phyloP scores from a whole-genome alignment of 1,140 invertebrate species.

The Chironomus striatipennis region DNA sequence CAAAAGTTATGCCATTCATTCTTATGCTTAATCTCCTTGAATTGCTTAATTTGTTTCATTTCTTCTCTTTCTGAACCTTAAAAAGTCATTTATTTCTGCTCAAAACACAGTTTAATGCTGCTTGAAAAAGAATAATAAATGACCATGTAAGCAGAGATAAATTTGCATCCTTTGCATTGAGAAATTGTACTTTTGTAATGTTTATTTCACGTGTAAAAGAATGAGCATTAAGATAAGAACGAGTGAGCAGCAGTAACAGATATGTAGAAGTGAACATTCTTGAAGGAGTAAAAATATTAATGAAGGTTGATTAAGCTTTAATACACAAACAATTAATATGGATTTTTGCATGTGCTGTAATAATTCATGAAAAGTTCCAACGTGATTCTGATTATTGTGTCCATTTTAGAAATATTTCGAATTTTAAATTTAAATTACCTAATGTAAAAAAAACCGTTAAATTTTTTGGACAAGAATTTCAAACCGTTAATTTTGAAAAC shows the following conservation, averaged over 20 bases:
- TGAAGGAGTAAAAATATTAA: background rate
- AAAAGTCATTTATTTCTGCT: background rate
- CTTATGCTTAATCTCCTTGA: too few relatives aligned
- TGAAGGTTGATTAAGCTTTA: conserved; percentile 1
- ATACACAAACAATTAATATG: background rate
- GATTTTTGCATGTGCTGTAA: background rate
- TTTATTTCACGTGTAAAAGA: background rate
- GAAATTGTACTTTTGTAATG: conserved; percentile 13
- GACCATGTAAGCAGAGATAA: too few relatives aligned
- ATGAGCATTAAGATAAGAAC: background rate
- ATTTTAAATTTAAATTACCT: too few relatives aligned
- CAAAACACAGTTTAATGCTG: background rate
- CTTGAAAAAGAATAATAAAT: too few relatives aligned
- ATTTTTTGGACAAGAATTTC: too few relatives aligned
- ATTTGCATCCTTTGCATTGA: background rate
- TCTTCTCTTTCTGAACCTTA: background rate
- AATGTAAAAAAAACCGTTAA: too few relatives aligned
- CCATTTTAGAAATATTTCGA: too few relatives aligned
- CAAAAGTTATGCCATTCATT: too few relatives aligned
- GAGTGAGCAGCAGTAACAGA: background rate
- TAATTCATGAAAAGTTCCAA: too few relatives aligned
- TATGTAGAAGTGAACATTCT: background rate
- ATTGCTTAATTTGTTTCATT: too few relatives aligned
- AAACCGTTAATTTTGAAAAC: too few relatives aligned
- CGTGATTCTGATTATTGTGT: too few relatives aligned